phyloP scores from a whole-genome alignment of 2,888 invertebrate species.

The Papilio demoleus region DNA sequence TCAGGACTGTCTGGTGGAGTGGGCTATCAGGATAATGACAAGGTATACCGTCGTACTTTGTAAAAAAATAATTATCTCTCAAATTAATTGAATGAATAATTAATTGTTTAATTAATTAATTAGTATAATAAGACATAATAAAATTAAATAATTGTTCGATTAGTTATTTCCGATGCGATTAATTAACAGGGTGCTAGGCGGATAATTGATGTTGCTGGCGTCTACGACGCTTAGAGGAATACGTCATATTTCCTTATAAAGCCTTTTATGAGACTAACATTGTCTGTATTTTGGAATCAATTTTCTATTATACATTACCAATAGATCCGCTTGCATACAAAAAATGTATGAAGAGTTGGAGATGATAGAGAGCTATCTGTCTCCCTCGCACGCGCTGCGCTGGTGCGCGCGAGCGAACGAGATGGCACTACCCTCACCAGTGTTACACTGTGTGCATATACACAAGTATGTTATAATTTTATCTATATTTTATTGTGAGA shows the following conservation, averaged over 20 bases:
- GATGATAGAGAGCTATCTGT: conserved; percentile 40
- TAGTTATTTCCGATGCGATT: neutral
- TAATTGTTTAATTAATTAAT: no score
- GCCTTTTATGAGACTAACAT: no score
- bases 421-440: conserved; percentile 51
- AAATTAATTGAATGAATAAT: neutral
- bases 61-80: neutral
- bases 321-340: conserved; percentile 47
- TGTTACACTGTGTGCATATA: conserved; percentile 51
- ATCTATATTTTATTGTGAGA: neutral
- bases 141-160: neutral
- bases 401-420: conserved; percentile 60
- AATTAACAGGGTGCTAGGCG: no score
- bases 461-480: conserved; percentile 49
- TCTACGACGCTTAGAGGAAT: no score
- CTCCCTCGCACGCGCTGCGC: conserved; percentile 54
- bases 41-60: conserved; percentile 48
- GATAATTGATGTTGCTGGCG: no score
- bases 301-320: neutral
- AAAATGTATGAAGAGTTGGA: conserved; percentile 31
- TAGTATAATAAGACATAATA: no score
- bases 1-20: conserved; percentile 58
- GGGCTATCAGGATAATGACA: conserved; percentile 61
- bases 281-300: no score
- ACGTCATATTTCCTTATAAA: no score